Evolutionary conservation across 1,140 invertebrate genomes (phyloP).

Genomic region (Oncopeltus fasciatus): DNA sequence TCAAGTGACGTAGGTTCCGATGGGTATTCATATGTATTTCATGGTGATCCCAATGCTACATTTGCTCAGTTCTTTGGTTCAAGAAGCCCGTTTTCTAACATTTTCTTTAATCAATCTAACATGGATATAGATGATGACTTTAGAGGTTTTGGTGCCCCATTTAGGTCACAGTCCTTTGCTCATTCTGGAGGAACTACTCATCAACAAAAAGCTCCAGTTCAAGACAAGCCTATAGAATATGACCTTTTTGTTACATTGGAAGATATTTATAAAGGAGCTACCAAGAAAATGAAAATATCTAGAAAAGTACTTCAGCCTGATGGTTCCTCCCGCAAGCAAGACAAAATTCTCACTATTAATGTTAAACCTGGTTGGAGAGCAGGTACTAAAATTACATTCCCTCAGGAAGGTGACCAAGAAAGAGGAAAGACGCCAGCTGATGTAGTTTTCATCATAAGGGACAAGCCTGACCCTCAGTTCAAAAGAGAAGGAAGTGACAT

Average conservation of each 20-base stretch:
- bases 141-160: slow-evolving; percentile 46
- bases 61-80: slow-evolving; percentile 59
- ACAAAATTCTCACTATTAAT: slow-evolving; percentile 88
- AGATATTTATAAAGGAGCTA: slow-evolving; percentile 81
- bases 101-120: slow-evolving; percentile 47
- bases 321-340: slow-evolving; percentile 77
- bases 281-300: slow-evolving; percentile 99
- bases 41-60: slow-evolving; percentile 65
- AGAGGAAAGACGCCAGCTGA: slow-evolving; percentile 94
- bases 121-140: slow-evolving; percentile 37
- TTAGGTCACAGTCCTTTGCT: slow-evolving; percentile 81
- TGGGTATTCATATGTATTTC: slow-evolving; percentile 55
- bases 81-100: slow-evolving; percentile 45
- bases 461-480: slow-evolving; percentile 67
- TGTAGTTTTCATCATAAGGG: slow-evolving; percentile 96
- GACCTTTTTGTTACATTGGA: slow-evolving; percentile 90
- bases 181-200: slow-evolving; percentile 49
- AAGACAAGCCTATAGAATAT: slow-evolving; percentile 89
- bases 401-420: slow-evolving; percentile 92
- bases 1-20: slow-evolving; percentile 20
- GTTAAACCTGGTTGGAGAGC: slow-evolving; percentile 99
- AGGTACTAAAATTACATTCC: slow-evolving; percentile 97
- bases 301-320: slow-evolving; percentile 72
- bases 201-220: slow-evolving; percentile 36
- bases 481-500: slow-evolving; percentile 2